Base-by-base conservation (phyloP, 2,797 vertebrate species). In the Lophius americanus region DNA sequence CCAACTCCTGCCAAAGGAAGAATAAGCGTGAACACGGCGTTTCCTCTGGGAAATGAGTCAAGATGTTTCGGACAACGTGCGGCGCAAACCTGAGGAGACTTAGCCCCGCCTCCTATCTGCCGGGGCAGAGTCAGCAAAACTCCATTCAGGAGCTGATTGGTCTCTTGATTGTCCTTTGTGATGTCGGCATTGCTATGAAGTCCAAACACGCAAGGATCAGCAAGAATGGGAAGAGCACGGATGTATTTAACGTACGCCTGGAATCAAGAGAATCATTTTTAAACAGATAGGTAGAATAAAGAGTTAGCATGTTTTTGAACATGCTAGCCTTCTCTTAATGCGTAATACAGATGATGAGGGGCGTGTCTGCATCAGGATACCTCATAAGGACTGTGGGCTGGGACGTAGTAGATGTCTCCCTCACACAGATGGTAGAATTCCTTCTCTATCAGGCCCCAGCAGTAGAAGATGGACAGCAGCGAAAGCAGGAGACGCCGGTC, bases 121-220 rank as follows among this genome's bases (percentile, higher is more conserved):
- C 96, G 92, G 9, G 96, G 97, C 69, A 98, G 88, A 49, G 97
- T 99, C 82, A 96, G 85, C 73, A 99, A 91, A 41, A 97, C 94
- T 49, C 96, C 95, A 6, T 92, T 88, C 68, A 98, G 94, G 13
- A 98, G 95, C 82, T 95, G 94, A 88, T 96, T 97, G 77, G 96
- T 98, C 87, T 98, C 97, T 78, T 97, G 96, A 89, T 97, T 97
- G 76, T 98, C 96, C 76, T 97, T 98, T 5, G 95, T 96, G 86
- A 99, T 98, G 76, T 98, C 95, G 6, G 95, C 96, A 1, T 98
- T 98, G 88, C 95, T 95, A 32, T 98, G 95, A 58, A 98, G 96
- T 23, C 96, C 95, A 51, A 98, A 98, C 50, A 98, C 96, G 71
- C 94, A 95, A 1, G 96, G 96, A 14, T 96, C 93, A 6, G 95